Evolutionary conservation across 2,797 vertebrate species (phyloP), one percentile per base, ranked within the genome.

Genomic region (Phyllotis vaccarum): DNA sequence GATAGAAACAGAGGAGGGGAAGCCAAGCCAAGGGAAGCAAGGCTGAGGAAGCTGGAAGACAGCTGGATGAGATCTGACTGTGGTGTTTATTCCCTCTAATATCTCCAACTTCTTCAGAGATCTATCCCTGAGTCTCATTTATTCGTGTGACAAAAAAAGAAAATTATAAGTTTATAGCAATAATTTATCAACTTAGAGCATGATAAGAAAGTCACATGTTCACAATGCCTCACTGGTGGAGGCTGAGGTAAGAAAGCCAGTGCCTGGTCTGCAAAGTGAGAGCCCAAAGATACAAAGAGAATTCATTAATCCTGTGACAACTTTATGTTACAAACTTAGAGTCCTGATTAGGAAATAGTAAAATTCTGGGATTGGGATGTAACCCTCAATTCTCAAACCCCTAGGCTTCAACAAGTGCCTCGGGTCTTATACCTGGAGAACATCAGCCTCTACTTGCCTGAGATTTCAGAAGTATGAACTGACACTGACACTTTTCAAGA

Each of bases 301-400:
- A n/a, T 2, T 75, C 19, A 46, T 52, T 17, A 37, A 46, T 11
- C 11, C 12, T n/a, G 21, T 24, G 21, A 74, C 49, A 85, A 22
- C 19, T 79, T 87, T 21, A 43, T 29, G n/a, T 49, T 58, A 37
- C 19, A 10, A 60, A 54, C 1, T 11, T 27, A 56, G 16, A 6
- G 29, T 49, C 13, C 27, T 80, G 43, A 40, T 24, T 74, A 16
- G 49, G 56, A 88, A 68, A 66, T 1, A 49, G 49, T 6, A 31
- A 29, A 52, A 75, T 86, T 78, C 60, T 54, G 34, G 75, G 4
- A 85, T 64, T 37, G 10, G 22, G 2, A 89, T 40, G 7, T 49
- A 54, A n/a, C 6, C n/a, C 13, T n/a, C 52, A 58, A 19, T 29
- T 0, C 19, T 4, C 22, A 49, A 66, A n/a, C 0, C 0, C 7